Percentiles rank a stretch among this genome's conserved stretches.
phyloP scores from a whole-genome alignment of 2,797 vertebrate genomes.

The Urophycis tenuis region DNA sequence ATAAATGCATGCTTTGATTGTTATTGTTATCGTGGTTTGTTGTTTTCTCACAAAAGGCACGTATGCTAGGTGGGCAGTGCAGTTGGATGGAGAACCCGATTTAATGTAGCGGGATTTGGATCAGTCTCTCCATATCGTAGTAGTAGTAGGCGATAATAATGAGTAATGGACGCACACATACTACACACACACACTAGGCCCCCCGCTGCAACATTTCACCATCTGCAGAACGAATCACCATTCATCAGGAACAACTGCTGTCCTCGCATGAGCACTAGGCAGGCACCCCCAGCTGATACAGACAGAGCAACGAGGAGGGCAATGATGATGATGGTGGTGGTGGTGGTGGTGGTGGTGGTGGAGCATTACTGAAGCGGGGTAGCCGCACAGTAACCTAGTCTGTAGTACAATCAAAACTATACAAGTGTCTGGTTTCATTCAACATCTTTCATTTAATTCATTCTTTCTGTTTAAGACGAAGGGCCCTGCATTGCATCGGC shows the following conservation, averaged over 20 bases:
- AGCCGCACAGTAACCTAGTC: neutral
- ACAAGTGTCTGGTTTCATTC: slow-evolving; percentile 11
- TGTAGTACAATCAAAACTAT: neutral
- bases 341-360: neutral
- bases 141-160: no score
- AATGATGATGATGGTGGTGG: neutral
- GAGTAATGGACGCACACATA: no score
- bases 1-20: neutral
- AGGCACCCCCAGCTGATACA: neutral
- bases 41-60: neutral
- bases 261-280: neutral
- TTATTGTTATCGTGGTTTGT: neutral
- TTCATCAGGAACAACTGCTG: neutral
- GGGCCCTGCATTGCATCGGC: slow-evolving; percentile 42
- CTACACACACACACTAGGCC: no score
- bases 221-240: neutral
- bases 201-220: no score
- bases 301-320: neutral
- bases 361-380: neutral
- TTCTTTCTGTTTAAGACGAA: neutral
- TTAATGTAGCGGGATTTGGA: neutral
- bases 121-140: neutral
- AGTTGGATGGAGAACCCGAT: neutral
- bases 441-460: slow-evolving; percentile 17
- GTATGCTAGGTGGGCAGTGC: neutral